Evolutionary conservation across 2,888 invertebrate species (phyloP).

Genomic region (Morpho achilles): DNA sequence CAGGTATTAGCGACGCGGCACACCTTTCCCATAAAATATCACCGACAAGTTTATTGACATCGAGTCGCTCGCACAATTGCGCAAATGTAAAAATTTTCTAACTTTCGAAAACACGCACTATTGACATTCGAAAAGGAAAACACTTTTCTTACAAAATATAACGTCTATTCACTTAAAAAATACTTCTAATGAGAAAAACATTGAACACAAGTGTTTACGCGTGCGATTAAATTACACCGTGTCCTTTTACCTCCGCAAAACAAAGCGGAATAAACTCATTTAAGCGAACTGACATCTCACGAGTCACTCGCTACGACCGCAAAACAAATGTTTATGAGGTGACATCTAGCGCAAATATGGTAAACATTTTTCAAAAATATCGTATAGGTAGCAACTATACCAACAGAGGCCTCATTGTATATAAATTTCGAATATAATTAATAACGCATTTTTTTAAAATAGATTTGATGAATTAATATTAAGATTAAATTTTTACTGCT

Average conservation of each 20-base stretch:
- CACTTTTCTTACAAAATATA: slow-evolving; percentile 48
- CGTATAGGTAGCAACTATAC: not conserved
- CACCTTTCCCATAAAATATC: slow-evolving; percentile 78
- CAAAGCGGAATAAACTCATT: slow-evolving; percentile 69
- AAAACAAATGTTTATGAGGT: slow-evolving; percentile 41
- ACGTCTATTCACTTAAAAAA: slow-evolving; percentile 60
- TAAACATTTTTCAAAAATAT: not conserved
- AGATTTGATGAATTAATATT: no score
- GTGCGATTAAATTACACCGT: slow-evolving; percentile 37
- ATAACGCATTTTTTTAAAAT: no score
- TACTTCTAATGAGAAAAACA: slow-evolving; percentile 60
- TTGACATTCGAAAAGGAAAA: slow-evolving; percentile 44
- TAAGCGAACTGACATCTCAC: slow-evolving; percentile 48
- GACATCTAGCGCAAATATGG: slow-evolving; percentile 46
- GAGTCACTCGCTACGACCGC: slow-evolving; percentile 35
- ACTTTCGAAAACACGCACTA: slow-evolving; percentile 53
- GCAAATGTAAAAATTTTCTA: slow-evolving; percentile 55
- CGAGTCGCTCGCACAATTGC: slow-evolving; percentile 67
- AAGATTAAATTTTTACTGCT: no score
- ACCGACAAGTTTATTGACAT: slow-evolving; percentile 78
- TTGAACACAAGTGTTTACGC: slow-evolving; percentile 55
- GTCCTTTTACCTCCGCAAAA: slow-evolving; percentile 76
- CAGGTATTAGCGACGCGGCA: slow-evolving; percentile 74
- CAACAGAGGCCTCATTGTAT: slow-evolving; percentile 8
- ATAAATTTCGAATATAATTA: no score